Evolutionary conservation across 2,113 vertebrate species (phyloP).

Genomic region (Microcebus lehilahytsara): DNA sequence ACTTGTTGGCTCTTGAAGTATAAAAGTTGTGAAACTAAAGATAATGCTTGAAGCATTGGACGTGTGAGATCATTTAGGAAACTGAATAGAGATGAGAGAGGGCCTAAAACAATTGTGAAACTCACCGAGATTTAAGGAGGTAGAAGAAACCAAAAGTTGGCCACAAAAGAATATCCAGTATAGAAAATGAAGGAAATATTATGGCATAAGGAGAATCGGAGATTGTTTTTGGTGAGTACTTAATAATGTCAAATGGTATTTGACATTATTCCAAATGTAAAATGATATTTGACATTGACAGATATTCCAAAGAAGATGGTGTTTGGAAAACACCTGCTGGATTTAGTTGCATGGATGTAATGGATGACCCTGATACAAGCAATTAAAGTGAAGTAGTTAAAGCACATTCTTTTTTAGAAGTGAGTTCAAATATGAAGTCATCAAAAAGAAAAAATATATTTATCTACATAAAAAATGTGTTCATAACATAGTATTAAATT

Average conservation of each 20-base stretch:
- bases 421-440: not conserved
- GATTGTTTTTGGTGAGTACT: not conserved
- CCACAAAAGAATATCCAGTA: not conserved
- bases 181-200: not conserved
- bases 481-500: not conserved
- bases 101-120: not conserved
- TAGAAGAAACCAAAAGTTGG: not conserved
- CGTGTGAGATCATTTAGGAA: not conserved
- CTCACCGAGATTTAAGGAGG: not conserved
- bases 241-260: not conserved
- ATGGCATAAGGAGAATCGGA: not conserved
- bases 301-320: not conserved
- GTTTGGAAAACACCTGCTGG: not conserved
- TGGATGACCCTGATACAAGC: not conserved
- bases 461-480: not conserved
- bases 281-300: too few species aligned
- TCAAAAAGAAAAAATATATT: not conserved
- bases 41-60: not conserved
- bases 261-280: too few species aligned
- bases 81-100: not conserved
- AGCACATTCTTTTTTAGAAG: not conserved
- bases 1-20: not conserved
- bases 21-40: not conserved
- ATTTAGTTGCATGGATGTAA: not conserved
- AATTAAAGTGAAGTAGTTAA: not conserved